Evolutionary conservation across 1,140 invertebrate species (phyloP), one percentile per base, ranked within the genome.

Genomic region (Hypsibius dujardini): DNA sequence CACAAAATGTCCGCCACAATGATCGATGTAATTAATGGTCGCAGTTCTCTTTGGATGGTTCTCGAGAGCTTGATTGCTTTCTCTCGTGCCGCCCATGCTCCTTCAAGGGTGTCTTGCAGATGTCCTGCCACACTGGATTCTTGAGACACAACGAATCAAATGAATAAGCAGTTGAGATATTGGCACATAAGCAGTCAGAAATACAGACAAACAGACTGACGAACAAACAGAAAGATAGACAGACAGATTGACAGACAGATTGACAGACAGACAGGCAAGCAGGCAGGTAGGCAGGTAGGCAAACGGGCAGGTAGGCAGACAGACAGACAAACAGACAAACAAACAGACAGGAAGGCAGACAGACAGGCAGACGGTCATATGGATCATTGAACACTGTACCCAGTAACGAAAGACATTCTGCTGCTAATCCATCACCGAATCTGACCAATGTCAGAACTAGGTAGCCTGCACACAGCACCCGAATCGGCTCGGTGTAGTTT

Each of bases 11-110:
- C 50, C 7, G 50, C 50, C n/a, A 56, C 50, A 7, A 56, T 12
- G n/a, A 56, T n/a, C n/a, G n/a, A 7, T n/a, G 50, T 56, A 7
- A 56, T 7, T n/a, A 56, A n/a, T n/a, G n/a, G 50, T n/a, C n/a
- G 50, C 50, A 56, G 50, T 56, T 56, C 50, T 56, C 50, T 56
- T n/a, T 56, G 7, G n/a, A 56, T 56, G n/a, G n/a, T 56, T n/a
- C 50, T 56, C 7, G 7, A 12, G 7, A 56, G 7, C n/a, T n/a
- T n/a, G n/a, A 56, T 7, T 12, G 50, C n/a, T n/a, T n/a, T 7
- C n/a, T 56, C 50, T 56, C 50, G 7, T 7, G 50, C n/a, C n/a
- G n/a, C 50, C 50, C 50, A 56, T 56, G 50, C 50, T n/a, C 7
- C 7, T 7, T n/a, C 7, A 12, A 56, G n/a, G n/a, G n/a, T n/a